Base-by-base conservation (phyloP, 2,797 vertebrate species). In the Artibeus jamaicensis region DNA sequence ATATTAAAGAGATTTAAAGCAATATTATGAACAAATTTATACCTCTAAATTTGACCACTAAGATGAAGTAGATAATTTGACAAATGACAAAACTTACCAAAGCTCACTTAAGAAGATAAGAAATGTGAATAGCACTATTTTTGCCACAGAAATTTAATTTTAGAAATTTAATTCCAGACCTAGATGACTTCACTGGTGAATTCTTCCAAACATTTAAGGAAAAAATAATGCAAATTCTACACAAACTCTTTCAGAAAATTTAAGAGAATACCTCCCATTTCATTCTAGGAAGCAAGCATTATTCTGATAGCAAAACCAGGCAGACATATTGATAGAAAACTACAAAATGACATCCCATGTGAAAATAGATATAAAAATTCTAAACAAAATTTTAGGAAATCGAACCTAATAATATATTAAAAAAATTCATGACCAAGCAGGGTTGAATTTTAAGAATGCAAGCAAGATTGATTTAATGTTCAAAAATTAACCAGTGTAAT, bases 161-260 rank as follows among this genome's bases (percentile, higher is more conserved):
- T 73, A 68, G 73, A 92, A 77, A 71, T 44, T 44, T 44, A 44
- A 86, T 84, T 77, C 18, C 16, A 86, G 32, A 9, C n/a, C 53
- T 86, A 53, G 73, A 18, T 67, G 32, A 77, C 71, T 84, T 88
- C 34, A 67, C 26, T 18, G 24, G 42, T 93, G 24, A 93, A 29
- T 71, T 86, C 9, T 95, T 93, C 39, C 46, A 93, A 73, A 91
- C 24, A 50, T 74, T 88, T 88, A 76, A 91, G 42, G 48, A 82
- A 91, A 86, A 96, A 77, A 48, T 95, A 87, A 83, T 87, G 34
- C 22, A 76, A 62, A 79, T 88, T 91, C 73, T 88, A 29, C 26
- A 78, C 21, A 85, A 48, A 91, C 29, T 90, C 6, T 84, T 79
- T 15, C 16, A 39, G 32, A 86, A 89, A 87, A 53, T 73, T 59